Conservation (phyloP, 2,888 invertebrate species). For the Ryuthela nishihirai region DNA sequence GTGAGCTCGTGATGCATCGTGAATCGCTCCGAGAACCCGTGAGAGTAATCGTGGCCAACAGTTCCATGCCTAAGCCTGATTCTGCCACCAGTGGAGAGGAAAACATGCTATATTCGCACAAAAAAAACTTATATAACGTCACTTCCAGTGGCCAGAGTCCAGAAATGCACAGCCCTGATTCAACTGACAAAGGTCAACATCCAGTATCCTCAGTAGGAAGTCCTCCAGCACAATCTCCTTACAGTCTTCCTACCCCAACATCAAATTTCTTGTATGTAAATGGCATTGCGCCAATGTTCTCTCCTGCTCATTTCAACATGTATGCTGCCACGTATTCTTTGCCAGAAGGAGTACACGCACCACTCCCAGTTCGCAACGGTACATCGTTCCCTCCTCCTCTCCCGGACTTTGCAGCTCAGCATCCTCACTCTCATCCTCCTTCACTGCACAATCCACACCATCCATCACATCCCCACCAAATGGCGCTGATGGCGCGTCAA, state of each 20-base stretch:
- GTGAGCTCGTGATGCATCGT: constrained; percentile 12
- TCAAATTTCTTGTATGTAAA: constrained; percentile 44
- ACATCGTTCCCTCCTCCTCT: constrained; percentile 10
- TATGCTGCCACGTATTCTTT: constrained; percentile 35
- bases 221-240: constrained; percentile 20
- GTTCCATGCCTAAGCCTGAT: constrained; percentile 11
- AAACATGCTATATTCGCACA: constrained; percentile 68
- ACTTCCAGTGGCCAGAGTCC: constrained; percentile 24
- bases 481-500: constrained; percentile 13
- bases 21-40: constrained; percentile 41
- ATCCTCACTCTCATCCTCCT: not conserved
- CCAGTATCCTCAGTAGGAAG: constrained; percentile 2
- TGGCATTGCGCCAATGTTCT: constrained; percentile 43
- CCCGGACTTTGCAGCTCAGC: constrained; percentile 21
- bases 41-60: constrained; percentile 42
- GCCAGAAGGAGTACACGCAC: constrained; percentile 20
- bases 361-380: constrained; percentile 8
- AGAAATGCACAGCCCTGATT: constrained; percentile 50
- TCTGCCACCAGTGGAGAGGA: constrained; percentile 6
- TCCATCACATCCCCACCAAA: constrained; percentile 10
- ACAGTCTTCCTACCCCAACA: constrained; percentile 39
- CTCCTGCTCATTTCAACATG: constrained; percentile 45
- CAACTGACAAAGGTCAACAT: constrained; percentile 52
- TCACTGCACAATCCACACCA: not conserved
- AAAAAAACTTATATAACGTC: constrained; percentile 76